Conservation (phyloP, 2,113 vertebrate species). For the Hyperopisus bebe region DNA sequence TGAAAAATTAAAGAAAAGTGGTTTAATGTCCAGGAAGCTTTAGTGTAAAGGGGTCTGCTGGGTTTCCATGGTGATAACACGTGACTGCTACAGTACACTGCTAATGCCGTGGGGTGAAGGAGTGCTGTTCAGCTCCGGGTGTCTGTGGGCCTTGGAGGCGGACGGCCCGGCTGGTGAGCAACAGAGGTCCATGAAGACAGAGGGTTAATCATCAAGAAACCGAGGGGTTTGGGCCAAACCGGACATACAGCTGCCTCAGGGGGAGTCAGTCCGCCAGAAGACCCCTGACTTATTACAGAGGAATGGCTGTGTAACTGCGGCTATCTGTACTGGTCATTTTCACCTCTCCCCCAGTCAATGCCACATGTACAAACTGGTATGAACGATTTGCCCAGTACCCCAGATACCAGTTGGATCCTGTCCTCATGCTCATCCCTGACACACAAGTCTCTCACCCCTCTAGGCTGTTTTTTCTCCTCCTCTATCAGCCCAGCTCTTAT, state of each 20-base stretch:
- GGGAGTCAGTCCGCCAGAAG: background rate
- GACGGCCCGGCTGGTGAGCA: background rate
- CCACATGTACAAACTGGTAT: background rate
- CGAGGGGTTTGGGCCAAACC: background rate
- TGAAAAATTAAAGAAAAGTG: slow-evolving; percentile 1
- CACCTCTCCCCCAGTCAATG: background rate
- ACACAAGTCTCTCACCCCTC: background rate
- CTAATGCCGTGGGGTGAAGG: background rate
- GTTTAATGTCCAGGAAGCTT: background rate
- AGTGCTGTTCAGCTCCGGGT: background rate
- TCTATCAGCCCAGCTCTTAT: background rate
- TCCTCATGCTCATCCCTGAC: background rate
- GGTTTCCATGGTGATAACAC: background rate
- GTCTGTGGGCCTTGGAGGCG: background rate
- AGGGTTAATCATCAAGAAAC: background rate
- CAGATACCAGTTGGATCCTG: background rate
- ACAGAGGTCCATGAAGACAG: background rate
- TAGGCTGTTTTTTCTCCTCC: background rate
- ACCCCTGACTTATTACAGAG: background rate
- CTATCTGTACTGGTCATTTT: background rate
- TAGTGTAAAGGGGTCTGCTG: background rate
- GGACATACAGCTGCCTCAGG: background rate
- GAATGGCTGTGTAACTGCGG: background rate
- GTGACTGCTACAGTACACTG: background rate
- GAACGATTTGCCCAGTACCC: background rate